Evolutionary conservation across 2,797 vertebrate genomes (phyloP).

Genomic region (Echiichthys vipera): DNA sequence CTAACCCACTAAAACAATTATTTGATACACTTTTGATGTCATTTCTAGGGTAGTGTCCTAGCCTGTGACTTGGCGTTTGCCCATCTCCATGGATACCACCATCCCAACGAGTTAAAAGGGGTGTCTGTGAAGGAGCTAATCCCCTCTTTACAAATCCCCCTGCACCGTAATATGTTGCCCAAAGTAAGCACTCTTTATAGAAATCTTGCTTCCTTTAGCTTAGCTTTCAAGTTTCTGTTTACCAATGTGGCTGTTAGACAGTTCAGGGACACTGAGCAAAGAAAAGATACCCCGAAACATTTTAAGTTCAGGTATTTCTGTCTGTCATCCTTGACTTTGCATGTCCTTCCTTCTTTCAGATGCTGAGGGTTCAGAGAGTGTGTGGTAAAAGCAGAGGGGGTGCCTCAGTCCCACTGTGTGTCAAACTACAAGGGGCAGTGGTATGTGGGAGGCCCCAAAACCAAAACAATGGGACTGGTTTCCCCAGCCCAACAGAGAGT

Average conservation of each 20-base stretch:
- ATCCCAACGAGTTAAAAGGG: slow-evolving; percentile 85
- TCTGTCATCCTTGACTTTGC: slow-evolving; percentile 8
- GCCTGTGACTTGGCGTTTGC: slow-evolving; percentile 91
- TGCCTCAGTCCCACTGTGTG: slow-evolving; percentile 86
- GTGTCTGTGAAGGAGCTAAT: slow-evolving; percentile 86
- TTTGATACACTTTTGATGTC: slow-evolving; percentile 25
- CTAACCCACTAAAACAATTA: not conserved
- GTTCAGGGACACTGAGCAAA: slow-evolving; percentile 6
- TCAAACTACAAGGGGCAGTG: slow-evolving; percentile 85
- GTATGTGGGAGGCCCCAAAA: slow-evolving; percentile 61
- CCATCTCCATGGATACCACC: slow-evolving; percentile 88
- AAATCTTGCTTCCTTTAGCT: slow-evolving; percentile 27
- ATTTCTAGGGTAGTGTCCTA: slow-evolving; percentile 86
- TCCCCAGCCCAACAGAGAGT: slow-evolving; percentile 23
- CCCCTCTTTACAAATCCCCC: slow-evolving; percentile 90
- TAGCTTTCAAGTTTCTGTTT: slow-evolving; percentile 31
- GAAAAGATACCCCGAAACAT: not conserved
- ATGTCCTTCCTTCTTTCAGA: slow-evolving; percentile 74
- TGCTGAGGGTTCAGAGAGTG: slow-evolving; percentile 87
- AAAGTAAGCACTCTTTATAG: slow-evolving; percentile 82
- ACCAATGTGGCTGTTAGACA: slow-evolving; percentile 13
- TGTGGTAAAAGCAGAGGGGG: slow-evolving; percentile 84
- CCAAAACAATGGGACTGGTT: slow-evolving; percentile 26
- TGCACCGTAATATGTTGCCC: slow-evolving; percentile 83
- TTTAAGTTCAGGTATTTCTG: slow-evolving; percentile 6